Base-by-base conservation (phyloP, 2,888 invertebrate species). In the Cheilosia urbana region DNA sequence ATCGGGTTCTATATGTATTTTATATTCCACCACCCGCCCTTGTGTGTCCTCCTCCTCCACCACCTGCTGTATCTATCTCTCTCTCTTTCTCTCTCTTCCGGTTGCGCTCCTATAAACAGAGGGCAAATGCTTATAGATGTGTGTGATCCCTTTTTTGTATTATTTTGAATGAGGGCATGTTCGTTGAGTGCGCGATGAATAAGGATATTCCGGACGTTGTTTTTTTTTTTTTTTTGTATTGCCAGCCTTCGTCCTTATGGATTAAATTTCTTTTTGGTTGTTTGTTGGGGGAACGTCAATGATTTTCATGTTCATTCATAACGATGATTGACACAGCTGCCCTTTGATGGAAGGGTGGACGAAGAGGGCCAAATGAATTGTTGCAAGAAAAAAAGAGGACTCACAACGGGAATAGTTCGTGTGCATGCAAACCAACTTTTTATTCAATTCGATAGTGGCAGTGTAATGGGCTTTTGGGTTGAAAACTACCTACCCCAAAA, bases 311-410 rank as follows among this genome's bases (percentile, higher is more conserved):
- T 81, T 85, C 76, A 85, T 85, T 85, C 76, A 85, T 85, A 85
- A 81, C 85, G 85, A 81, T 81, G 85, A 77, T 85, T 85, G 85
- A 80, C 85, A 80, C 84, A 85, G 76, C 81, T 85, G 81, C 68
- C 76, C 77, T 77, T 68, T 73, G 58, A 47, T 45, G 37, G 30
- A 49, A 63, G 62, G 30, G 24, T n/a, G 30, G 21, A 21, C 5
- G 47, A 24, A 2, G 45, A 19, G 51, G 37, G 45, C 60, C 40
- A 63, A 69, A 75, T 71, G 84, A 71, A 55, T 72, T 83, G 73
- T 73, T 79, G 45, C 73, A 55, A 51, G 49, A 75, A 19, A 77
- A 57, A 77, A 57, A 4, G 24, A 19, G 60, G 49, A 72, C 30
- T 40, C n/a, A 7, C 30, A 24, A 15, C 9, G n/a, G 9, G 21